Evolutionary conservation across 2,113 vertebrate species (phyloP).

Genomic region (Tenebrosternarchus preto): DNA sequence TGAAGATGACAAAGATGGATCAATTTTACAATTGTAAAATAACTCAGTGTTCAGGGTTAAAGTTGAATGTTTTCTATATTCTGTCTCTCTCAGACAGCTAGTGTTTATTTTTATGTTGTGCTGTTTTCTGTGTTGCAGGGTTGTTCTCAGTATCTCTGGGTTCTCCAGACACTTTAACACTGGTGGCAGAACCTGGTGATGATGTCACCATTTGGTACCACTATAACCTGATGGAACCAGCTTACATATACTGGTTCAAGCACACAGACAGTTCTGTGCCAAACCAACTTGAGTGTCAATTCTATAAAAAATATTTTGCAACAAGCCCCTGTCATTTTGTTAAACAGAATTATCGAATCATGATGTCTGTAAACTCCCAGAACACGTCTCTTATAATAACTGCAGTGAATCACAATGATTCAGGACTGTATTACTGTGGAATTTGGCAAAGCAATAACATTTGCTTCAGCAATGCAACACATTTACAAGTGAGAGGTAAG

Average conservation of each 20-base stretch:
- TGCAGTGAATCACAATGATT: conserved; percentile 1
- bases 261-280: conserved; percentile 9
- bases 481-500: background rate
- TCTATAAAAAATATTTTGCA: background rate
- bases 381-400: conserved; percentile 16
- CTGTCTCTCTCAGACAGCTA: no score
- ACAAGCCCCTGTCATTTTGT: background rate
- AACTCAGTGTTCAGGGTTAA: no score
- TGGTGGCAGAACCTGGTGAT: conserved; percentile 32
- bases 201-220: conserved; percentile 15
- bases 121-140: background rate
- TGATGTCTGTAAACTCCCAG: background rate
- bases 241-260: conserved; percentile 16
- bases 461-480: background rate
- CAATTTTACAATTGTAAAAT: no score
- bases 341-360: background rate
- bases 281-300: background rate
- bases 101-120: no score
- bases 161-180: background rate
- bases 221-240: background rate
- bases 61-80: background rate
- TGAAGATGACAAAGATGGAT: no score
- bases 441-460: background rate
- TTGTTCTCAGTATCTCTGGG: background rate
- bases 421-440: conserved; percentile 31